phyloP scores from a whole-genome alignment of 2,888 invertebrate genomes.

The Margaritifera margaritifera region DNA sequence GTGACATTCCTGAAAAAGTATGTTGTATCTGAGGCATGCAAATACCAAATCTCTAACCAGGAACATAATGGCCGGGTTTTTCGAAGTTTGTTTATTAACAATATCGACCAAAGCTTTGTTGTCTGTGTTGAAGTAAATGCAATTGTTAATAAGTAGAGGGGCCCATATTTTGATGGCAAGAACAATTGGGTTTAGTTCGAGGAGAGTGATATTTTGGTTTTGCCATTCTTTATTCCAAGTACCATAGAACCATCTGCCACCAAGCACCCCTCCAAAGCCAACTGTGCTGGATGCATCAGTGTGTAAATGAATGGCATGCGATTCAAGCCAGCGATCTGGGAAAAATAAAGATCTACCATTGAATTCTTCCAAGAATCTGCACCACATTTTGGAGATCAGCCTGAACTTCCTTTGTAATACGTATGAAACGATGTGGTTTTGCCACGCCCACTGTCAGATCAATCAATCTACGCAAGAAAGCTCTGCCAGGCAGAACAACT shows the following conservation, averaged over 20 bases:
- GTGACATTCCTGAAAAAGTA: constrained; percentile 15
- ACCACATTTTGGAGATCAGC: constrained; percentile 16
- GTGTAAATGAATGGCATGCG: too few species aligned
- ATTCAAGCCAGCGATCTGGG: too few species aligned
- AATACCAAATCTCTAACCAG: too few species aligned
- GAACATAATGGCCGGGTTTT: constrained; percentile 13
- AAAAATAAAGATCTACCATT: constrained; percentile 22
- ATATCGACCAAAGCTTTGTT: constrained; percentile 28
- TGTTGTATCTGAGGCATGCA: constrained; percentile 20
- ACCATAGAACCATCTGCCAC: constrained; percentile 16
- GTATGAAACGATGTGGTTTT: constrained; percentile 10
- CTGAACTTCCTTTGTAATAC: constrained; percentile 10
- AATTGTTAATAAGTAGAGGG: constrained; percentile 3
- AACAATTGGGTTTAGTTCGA: constrained; percentile 28
- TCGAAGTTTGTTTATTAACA: constrained; percentile 24
- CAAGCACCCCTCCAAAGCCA: constrained; percentile 22
- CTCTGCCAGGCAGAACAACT: constrained; percentile 15
- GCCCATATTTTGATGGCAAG: constrained; percentile 30
- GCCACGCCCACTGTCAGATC: constrained; percentile 13
- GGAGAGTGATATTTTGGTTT: too few species aligned
- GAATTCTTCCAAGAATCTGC: constrained; percentile 16
- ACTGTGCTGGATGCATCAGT: constrained; percentile 16
- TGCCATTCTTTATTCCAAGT: constrained; percentile 10
- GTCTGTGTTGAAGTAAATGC: constrained; percentile 20
- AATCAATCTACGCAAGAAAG: constrained; percentile 17